Conservation (phyloP, 2,113 vertebrate species). For the Ceratotherium simum region DNA sequence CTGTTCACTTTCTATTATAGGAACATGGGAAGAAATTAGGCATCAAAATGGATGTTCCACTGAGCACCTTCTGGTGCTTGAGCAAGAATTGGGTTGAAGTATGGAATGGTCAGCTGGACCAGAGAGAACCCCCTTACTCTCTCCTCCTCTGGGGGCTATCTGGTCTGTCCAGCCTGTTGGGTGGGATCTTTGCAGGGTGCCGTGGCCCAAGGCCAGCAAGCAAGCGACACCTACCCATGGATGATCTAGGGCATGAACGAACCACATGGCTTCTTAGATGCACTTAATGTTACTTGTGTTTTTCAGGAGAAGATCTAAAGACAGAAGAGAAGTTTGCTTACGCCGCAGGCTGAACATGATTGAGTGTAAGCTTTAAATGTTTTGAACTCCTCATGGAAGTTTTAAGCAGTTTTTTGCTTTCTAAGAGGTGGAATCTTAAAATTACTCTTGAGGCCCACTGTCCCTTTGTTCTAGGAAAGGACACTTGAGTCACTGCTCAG, state of each 20-base stretch:
- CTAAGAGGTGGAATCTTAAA: not conserved
- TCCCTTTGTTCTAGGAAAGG: not conserved
- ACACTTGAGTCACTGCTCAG: not conserved
- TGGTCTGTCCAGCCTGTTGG: not conserved
- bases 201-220: not conserved
- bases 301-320: not conserved
- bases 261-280: not conserved
- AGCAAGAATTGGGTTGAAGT: not conserved
- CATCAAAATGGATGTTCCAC: not conserved
- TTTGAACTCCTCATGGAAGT: not conserved
- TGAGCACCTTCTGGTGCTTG: not conserved
- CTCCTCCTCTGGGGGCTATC: fast-evolving
- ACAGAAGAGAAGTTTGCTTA: not conserved
- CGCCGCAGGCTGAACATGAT: not conserved
- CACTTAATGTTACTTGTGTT: not conserved
- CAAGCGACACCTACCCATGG: fast-evolving
- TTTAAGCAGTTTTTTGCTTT: not conserved
- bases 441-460: not conserved
- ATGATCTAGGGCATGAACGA: not conserved
- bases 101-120: too few relatives aligned
- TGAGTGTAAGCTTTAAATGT: not conserved
- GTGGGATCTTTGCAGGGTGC: not conserved
- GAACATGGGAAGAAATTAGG: not conserved
- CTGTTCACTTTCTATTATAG: not conserved
- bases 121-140: too few relatives aligned